Percentiles rank a stretch among this genome's conserved stretches.
Conservation (phyloP, 2,113 vertebrate species). For the Callipepla californica region DNA sequence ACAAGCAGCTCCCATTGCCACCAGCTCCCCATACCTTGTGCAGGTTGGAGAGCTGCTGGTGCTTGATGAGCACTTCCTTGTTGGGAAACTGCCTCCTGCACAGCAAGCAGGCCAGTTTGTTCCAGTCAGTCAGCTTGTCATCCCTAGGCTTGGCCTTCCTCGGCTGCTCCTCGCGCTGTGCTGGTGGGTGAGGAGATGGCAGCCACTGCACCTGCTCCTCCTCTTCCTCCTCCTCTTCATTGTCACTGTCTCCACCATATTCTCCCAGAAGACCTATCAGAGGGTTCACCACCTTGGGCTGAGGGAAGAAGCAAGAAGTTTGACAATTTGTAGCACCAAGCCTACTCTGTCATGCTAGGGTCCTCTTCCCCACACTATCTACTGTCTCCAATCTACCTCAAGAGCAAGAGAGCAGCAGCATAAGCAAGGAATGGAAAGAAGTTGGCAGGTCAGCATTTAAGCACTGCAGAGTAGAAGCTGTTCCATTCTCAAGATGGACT, state of each 20-base stretch:
- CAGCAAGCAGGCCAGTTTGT: conserved; percentile 95
- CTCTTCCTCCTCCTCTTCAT: conserved; percentile 94
- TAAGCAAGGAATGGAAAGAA: neutral
- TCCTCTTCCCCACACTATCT: neutral
- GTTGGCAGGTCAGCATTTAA: neutral
- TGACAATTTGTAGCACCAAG: neutral
- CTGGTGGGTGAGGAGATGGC: conserved; percentile 36
- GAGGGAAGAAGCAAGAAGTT: neutral
- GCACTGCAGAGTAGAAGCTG: neutral
- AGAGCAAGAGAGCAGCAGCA: neutral
- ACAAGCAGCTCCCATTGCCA: neutral
- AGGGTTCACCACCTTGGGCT: conserved; percentile 94
- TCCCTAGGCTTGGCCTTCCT: conserved; percentile 82
- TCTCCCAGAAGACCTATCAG: conserved; percentile 92
- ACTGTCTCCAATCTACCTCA: neutral
- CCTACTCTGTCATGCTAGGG: rapidly evolving
- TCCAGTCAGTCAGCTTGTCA: conserved; percentile 96
- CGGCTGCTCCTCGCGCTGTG: conserved; percentile 64
- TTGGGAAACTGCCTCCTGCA: conserved; percentile 97
- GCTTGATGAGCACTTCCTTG: conserved; percentile 93
- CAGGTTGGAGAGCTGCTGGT: conserved; percentile 96
- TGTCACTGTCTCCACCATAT: conserved; percentile 95
- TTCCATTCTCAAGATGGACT: neutral
- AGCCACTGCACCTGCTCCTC: conserved; percentile 79
- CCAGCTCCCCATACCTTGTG: conserved; percentile 86